Evolutionary conservation across 2,888 invertebrate species (phyloP).

Genomic region (Hymenopus coronatus): DNA sequence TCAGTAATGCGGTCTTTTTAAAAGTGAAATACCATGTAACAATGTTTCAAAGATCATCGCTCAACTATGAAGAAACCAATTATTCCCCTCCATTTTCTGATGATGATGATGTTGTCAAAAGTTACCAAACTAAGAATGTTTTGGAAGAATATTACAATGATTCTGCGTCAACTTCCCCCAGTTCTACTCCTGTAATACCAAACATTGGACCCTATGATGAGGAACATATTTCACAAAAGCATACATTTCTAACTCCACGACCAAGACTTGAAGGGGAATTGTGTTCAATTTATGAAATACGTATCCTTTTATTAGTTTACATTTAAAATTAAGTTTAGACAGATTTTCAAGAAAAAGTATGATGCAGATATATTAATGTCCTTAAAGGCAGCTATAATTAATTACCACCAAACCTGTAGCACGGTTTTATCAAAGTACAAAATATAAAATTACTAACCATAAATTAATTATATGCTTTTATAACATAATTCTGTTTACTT

Average conservation of each 20-base stretch:
- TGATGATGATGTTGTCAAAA: not conserved
- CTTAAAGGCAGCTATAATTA: no score
- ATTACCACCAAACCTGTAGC: no score
- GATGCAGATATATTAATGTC: no score
- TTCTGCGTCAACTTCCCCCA: conserved; percentile 21
- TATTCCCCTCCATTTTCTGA: not conserved
- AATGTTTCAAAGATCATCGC: not conserved
- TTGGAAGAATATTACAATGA: not conserved
- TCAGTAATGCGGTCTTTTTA: not conserved
- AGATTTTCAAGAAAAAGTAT: not conserved
- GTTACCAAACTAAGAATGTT: not conserved
- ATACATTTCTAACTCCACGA: not conserved
- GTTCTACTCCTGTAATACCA: not conserved
- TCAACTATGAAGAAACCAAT: not conserved
- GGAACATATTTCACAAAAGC: not conserved
- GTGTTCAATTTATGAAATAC: conserved; percentile 40
- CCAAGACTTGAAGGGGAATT: conserved; percentile 31
- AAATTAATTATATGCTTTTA: no score
- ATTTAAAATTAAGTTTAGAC: not conserved
- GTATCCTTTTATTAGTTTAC: conserved; percentile 38
- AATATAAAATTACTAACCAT: no score
- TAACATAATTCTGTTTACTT: no score
- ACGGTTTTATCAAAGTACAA: no score
- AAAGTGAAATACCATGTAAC: not conserved
- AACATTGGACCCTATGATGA: not conserved